Evolutionary conservation across 2,888 invertebrate genomes (phyloP).

Genomic region (Sylvicola fuscatus): DNA sequence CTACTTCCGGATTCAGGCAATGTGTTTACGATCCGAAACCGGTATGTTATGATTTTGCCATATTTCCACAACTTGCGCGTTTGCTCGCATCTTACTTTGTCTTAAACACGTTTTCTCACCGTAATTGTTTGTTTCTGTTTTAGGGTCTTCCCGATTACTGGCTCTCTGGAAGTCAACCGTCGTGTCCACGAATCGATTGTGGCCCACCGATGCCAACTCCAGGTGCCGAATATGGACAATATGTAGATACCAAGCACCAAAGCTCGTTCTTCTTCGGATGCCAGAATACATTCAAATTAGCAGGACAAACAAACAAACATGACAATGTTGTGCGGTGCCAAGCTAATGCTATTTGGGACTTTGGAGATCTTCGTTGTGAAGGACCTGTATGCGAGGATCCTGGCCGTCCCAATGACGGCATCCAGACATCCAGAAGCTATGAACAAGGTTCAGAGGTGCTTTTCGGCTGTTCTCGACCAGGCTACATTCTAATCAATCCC

Average conservation of each 20-base stretch:
- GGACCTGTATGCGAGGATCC: conserved; percentile 95
- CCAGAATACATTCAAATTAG: conserved; percentile 84
- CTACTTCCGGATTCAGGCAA: conserved; percentile 71
- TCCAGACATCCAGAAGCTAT: conserved; percentile 63
- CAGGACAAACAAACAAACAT: conserved; percentile 77
- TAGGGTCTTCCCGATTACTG: conserved; percentile 75
- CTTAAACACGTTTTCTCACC: no score
- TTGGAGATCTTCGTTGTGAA: conserved; percentile 66
- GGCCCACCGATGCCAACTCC: conserved; percentile 81
- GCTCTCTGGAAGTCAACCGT: conserved; percentile 69
- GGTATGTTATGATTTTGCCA: conserved; percentile 21
- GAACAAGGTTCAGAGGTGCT: conserved; percentile 76
- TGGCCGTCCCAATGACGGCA: conserved; percentile 80
- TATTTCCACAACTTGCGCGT: conserved; percentile 4
- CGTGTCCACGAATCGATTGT: conserved; percentile 77
- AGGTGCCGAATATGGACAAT: conserved; percentile 83
- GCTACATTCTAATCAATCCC: conserved; percentile 81
- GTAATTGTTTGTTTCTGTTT: no score
- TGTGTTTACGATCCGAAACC: conserved; percentile 91
- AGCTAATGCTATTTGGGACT: conserved; percentile 90
- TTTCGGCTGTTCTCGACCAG: conserved; percentile 78
- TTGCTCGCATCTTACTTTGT: conserved; percentile 9
- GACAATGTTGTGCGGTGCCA: conserved; percentile 85
- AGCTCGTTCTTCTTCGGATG: conserved; percentile 92
- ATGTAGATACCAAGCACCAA: conserved; percentile 72